Evolutionary conservation across 2,113 vertebrate species (phyloP), one percentile per base, ranked within the genome.

Genomic region (Isichthys henryi): DNA sequence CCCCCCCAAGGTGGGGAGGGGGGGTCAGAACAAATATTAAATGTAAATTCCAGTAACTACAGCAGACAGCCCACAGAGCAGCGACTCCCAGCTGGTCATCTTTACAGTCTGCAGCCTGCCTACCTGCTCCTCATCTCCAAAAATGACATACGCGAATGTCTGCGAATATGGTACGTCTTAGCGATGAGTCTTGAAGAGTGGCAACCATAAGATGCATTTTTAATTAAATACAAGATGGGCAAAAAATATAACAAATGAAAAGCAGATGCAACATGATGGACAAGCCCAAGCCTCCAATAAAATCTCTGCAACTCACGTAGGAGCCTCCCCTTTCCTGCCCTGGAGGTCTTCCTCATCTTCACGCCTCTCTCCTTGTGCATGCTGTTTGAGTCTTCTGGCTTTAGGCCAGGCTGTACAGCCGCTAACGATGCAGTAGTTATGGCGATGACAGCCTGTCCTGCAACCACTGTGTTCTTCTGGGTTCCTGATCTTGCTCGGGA

Each of bases 311-410:
- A 94, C 94, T 95, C 86, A 95, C 94, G 89, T 50, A 77, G 91
- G 90, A 89, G 83, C 88, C 93, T 93, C 48, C 93, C 89, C 82
- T 90, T 93, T 23, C 90, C 85, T 84, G 89, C 93, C 90, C 70
- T 94, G 90, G 92, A 94, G 23, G 83, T 93, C 89, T 82, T 92
- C 17, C 92, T 91, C 17, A 88, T 86, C 56, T 90, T 92, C 86
- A 90, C 27, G 77, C 90, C 88, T 21, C 87, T 92, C 35, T 89
- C 93, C 89, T 66, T 93, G 88, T 90, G 93, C 94, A 95, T 95
- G 50, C 35, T n/a, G 87, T 92, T 88, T 27, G 21, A 17, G 2
- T 17, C 23, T 27, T 46, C 88, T n/a, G 35, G n/a, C 11, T 84
- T 27, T 56, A 2, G 23, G 5, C 58, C 3, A 43, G 15, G 50